phyloP scores from a whole-genome alignment of 2,797 vertebrate species.

The Galaxias olidus region DNA sequence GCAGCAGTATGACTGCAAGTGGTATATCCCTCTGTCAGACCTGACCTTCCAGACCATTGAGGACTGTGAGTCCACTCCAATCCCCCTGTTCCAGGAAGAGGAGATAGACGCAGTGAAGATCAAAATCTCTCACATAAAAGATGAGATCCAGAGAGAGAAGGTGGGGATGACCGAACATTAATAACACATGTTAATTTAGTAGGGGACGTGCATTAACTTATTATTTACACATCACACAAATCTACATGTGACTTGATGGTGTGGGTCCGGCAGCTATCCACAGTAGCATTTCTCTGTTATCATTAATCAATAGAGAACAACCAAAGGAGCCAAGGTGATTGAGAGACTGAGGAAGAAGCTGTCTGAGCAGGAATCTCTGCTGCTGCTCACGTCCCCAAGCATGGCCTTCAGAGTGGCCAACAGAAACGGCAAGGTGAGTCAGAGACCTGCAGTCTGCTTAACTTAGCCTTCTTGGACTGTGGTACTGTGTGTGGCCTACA shows the following conservation, averaged over 20 bases:
- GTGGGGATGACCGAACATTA: slow-evolving; percentile 53
- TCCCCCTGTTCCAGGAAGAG: slow-evolving; percentile 88
- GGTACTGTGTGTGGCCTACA: slow-evolving; percentile 2
- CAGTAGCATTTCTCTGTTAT: background rate
- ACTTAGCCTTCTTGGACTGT: background rate
- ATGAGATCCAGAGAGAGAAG: slow-evolving; percentile 92
- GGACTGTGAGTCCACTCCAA: slow-evolving; percentile 83
- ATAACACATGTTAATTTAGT: no score
- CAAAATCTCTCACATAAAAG: slow-evolving; percentile 94
- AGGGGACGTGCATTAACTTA: no score
- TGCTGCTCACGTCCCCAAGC: slow-evolving; percentile 90
- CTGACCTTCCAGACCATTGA: slow-evolving; percentile 91
- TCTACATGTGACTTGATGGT: no score
- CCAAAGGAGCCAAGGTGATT: slow-evolving; percentile 85
- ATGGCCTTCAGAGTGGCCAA: slow-evolving; percentile 93
- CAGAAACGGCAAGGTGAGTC: slow-evolving; percentile 88
- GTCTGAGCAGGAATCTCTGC: slow-evolving; percentile 89
- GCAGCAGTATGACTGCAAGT: slow-evolving; percentile 95
- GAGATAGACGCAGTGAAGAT: slow-evolving; percentile 92
- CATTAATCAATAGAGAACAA: slow-evolving; percentile 78
- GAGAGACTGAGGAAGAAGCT: slow-evolving; percentile 93
- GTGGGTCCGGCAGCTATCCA: no score
- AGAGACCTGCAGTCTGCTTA: background rate
- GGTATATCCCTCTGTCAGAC: slow-evolving; percentile 92
- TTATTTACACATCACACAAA: no score